These are phyloP conservation scores for Bursaphelenchus okinawaensis DNA, from an alignment of 2,888 invertebrate genomes.

Conservation along the genomic window DNA sequence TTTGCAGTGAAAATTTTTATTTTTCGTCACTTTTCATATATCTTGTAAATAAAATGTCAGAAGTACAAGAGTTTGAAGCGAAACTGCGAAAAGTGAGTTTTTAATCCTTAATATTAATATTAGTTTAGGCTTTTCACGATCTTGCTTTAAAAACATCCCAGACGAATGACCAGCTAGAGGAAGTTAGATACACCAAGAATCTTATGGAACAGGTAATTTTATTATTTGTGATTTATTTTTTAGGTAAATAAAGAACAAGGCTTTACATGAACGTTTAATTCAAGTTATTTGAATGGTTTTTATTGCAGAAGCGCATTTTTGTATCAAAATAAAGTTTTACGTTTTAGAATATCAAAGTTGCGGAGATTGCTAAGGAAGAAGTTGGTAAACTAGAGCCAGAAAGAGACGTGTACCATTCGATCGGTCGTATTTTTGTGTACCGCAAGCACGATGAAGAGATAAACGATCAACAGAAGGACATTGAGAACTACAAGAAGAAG, in stretches of 20 bases:
- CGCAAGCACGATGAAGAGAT: slow-evolving; percentile 11
- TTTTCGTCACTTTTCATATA: not conserved
- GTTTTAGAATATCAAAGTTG: slow-evolving; percentile 25
- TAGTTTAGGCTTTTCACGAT: slow-evolving; percentile 27
- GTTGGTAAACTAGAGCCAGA: slow-evolving; percentile 20
- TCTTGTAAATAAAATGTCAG: not conserved
- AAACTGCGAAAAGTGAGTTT: slow-evolving; percentile 15
- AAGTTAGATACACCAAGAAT: slow-evolving; percentile 21
- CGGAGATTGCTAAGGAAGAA: slow-evolving; percentile 23
- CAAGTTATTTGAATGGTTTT: too few species aligned
- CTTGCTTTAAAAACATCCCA: slow-evolving; percentile 22
- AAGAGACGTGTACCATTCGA: slow-evolving; percentile 23
- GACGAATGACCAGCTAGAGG: slow-evolving; percentile 23
- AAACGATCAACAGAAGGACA: slow-evolving; percentile 5
- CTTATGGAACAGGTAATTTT: slow-evolving; percentile 24
- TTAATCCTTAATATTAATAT: not conserved
- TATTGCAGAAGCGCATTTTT: not conserved
- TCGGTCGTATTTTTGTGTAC: slow-evolving; percentile 23
- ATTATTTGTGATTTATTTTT: not conserved
- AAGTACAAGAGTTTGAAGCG: slow-evolving; percentile 12
- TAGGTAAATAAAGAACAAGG: too few species aligned
- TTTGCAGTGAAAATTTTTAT: not conserved
- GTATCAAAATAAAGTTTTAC: not conserved
- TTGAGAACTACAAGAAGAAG: slow-evolving; percentile 16
- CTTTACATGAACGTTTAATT: too few species aligned